Evolutionary conservation across 1,140 invertebrate genomes (phyloP).

Genomic region (Camponotus pennsylvanicus): DNA sequence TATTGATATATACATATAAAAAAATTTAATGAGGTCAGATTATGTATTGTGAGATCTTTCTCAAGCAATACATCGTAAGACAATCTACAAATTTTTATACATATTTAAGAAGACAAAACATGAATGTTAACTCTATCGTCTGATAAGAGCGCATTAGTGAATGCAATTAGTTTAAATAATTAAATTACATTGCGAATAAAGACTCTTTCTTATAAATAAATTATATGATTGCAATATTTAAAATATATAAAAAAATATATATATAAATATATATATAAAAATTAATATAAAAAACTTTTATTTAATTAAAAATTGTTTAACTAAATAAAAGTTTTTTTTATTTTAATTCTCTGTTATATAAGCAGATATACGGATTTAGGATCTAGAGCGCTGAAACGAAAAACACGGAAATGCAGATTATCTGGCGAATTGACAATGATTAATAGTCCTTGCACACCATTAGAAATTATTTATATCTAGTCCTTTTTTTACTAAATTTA

Average conservation of each 20-base stretch:
- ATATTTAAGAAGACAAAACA: background rate
- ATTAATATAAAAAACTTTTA: background rate
- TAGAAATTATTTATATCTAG: too few relatives aligned
- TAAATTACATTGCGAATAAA: background rate
- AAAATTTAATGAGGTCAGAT: slow-evolving; percentile 17
- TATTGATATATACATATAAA: background rate
- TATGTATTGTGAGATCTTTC: background rate
- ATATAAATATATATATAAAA: too few relatives aligned
- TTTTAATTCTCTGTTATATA: too few relatives aligned
- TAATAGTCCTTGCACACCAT: background rate
- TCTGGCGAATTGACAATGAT: slow-evolving; percentile 16
- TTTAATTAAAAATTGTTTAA: background rate
- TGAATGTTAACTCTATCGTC: background rate
- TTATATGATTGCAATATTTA: too few relatives aligned
- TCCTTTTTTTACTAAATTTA: too few relatives aligned
- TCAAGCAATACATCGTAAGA: background rate
- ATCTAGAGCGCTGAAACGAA: too few relatives aligned
- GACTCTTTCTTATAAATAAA: background rate
- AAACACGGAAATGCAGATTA: slow-evolving; percentile 12
- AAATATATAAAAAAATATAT: too few relatives aligned
- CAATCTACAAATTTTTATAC: background rate
- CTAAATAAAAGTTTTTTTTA: too few relatives aligned
- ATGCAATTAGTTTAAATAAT: background rate
- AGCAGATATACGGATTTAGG: background rate
- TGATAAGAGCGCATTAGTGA: background rate